Base-by-base conservation (phyloP, 2,888 invertebrate species). In the Tiliacea aurago region DNA sequence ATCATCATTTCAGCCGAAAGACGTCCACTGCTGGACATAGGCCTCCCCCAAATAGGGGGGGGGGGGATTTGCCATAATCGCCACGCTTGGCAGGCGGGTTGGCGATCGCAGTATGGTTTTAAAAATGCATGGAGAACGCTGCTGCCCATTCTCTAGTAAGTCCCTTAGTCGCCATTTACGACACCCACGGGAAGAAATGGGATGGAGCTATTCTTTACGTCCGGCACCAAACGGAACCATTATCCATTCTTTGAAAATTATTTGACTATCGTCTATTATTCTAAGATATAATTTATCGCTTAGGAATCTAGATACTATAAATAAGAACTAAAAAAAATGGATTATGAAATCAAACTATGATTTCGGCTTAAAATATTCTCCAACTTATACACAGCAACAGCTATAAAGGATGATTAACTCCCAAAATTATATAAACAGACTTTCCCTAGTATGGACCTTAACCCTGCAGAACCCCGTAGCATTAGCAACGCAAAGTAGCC, bases 401-500 rank as follows among this genome's bases (percentile, higher is more conserved):
- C 45, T 3, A n/a, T 62, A 73, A 43, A 69, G 20, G n/a, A 77
- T 70, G 71, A 81, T 81, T 81, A 81, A 63, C 68, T 78, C n/a
- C 59, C 33, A 73, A 74, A 85, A 87, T 85, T 79, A 81, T 72
- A 77, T 80, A 84, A 84, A 76, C 80, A 76, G 65, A 79, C 82
- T 82, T 82, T 78, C 71, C 33, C 45, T 65, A 83, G 80, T 72
- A 78, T 76, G 84, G 75, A 85, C 84, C 90, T 88, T 89, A 86
- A 89, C 86, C 89, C 90, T 84, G 84, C 78, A 76, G 59, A 81
- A 37, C 45, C 51, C 53, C 55, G 41, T 18, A 41, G 69, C 76
- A 92, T 93, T 93, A 91, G 92, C 91, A 91, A 91, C 83, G 88
- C 93, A 92, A 92, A 93, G 84, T 88, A 90, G 90, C 83, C 81